A percentile compares a stretch with the other conserved stretches of the same genome.
phyloP scores from a whole-genome alignment of 2,797 vertebrate species.

The Carduelis carduelis region DNA sequence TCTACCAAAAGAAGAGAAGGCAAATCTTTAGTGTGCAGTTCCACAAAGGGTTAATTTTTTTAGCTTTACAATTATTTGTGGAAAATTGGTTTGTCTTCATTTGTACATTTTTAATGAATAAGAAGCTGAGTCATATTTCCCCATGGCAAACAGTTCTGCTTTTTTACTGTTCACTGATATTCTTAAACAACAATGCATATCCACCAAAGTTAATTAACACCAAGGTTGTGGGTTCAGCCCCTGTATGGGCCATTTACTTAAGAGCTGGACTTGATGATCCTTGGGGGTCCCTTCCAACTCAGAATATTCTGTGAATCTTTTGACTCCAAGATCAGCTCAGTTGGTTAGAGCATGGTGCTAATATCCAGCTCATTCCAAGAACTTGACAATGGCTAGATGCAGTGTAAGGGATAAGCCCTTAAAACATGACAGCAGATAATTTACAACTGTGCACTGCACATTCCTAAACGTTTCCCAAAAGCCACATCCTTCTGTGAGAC shows the following conservation, averaged over 20 bases:
- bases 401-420: not conserved
- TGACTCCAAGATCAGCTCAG: not conserved
- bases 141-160: not conserved
- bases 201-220: not conserved
- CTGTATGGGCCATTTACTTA: not conserved
- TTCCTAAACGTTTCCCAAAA: not conserved
- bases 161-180: not conserved
- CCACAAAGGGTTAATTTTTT: not conserved
- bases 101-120: not conserved
- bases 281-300: not conserved
- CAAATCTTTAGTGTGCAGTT: not conserved
- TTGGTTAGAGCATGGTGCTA: not conserved
- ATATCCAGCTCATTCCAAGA: not conserved
- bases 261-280: not conserved
- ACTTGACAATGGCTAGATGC: not conserved
- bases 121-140: not conserved
- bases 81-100: not conserved
- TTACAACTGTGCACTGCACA: not conserved
- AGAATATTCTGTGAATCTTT: not conserved
- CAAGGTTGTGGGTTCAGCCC: not conserved
- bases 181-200: not conserved
- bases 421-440: not conserved
- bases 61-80: not conserved
- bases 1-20: not conserved
- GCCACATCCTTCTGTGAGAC: not conserved